Evolutionary conservation across 2,113 vertebrate genomes (phyloP).

Genomic region (Puffinus mauretanicus): DNA sequence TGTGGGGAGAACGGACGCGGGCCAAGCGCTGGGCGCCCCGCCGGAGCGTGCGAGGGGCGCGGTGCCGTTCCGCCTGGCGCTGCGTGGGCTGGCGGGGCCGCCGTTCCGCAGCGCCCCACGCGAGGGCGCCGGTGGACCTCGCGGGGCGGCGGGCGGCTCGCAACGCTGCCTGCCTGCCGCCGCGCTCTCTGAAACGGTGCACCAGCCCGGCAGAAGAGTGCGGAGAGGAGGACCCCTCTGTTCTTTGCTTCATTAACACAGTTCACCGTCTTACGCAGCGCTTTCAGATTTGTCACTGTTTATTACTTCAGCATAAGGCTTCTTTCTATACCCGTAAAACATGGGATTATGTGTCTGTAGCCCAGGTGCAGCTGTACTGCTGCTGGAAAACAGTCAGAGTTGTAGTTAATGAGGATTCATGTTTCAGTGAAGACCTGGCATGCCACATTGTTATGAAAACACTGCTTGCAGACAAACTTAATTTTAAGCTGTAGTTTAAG

Average conservation of each 20-base stretch:
- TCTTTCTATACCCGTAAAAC: accelerated
- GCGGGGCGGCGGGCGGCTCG: background rate
- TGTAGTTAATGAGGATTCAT: background rate
- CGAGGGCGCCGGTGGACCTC: too few relatives aligned
- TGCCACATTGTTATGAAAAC: accelerated
- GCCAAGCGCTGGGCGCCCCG: background rate
- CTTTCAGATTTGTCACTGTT: background rate
- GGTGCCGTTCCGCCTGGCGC: background rate
- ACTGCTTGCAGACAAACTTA: background rate
- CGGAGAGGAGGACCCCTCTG: too few relatives aligned
- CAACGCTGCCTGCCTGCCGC: background rate
- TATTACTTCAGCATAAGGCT: too few relatives aligned
- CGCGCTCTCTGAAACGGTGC: background rate
- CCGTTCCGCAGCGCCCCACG: too few relatives aligned
- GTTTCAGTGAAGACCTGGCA: too few relatives aligned
- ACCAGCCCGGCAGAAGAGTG: too few relatives aligned
- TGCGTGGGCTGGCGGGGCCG: too few relatives aligned
- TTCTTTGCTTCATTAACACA: accelerated
- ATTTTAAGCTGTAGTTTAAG: background rate
- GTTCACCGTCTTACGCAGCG: accelerated
- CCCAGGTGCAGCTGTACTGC: accelerated
- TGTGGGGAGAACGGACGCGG: too few relatives aligned
- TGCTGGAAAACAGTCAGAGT: accelerated
- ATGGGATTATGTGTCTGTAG: accelerated
- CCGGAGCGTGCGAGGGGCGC: too few relatives aligned